A percentile compares a stretch with the other conserved stretches of the same genome.
phyloP scores from a whole-genome alignment of 1,140 invertebrate genomes.

The Pollicipes pollicipes region DNA sequence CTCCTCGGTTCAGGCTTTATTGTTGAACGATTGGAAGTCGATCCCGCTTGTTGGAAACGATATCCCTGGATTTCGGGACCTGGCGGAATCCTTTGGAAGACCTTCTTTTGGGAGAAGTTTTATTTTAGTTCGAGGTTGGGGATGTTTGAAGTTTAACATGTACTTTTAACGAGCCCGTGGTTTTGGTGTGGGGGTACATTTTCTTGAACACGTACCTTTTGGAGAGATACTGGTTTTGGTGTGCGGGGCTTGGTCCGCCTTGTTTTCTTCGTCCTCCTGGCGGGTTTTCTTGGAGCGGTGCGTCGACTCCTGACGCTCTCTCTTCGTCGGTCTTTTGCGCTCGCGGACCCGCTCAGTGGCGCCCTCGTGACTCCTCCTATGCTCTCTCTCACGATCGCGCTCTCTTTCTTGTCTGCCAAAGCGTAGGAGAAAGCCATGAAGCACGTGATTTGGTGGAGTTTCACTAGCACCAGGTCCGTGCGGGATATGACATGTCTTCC shows the following conservation, averaged over 20 bases:
- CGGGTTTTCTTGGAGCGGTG: conserved; percentile 21
- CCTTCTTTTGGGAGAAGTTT: too few species aligned
- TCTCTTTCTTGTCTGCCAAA: not conserved
- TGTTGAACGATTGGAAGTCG: too few species aligned
- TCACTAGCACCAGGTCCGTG: too few species aligned
- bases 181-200: too few species aligned
- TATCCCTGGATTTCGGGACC: too few species aligned
- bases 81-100: too few species aligned
- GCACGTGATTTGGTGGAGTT: not conserved
- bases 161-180: too few species aligned
- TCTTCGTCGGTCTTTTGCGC: conserved; percentile 25
- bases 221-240: conserved; percentile 7
- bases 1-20: too few species aligned
- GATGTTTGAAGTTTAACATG: too few species aligned
- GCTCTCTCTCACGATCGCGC: not conserved
- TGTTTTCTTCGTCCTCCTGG: conserved; percentile 18
- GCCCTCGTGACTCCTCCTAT: conserved; percentile 15
- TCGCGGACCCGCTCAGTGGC: conserved; percentile 13
- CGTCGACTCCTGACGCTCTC: conserved; percentile 24
- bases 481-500: too few species aligned
- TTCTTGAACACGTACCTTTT: conserved; percentile 12
- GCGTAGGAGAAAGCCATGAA: not conserved
- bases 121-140: too few species aligned
- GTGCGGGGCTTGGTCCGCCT: conserved; percentile 10
- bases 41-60: too few species aligned